Evolutionary conservation across 2,797 vertebrate genomes (phyloP).

Genomic region (Potorous gilbertii): DNA sequence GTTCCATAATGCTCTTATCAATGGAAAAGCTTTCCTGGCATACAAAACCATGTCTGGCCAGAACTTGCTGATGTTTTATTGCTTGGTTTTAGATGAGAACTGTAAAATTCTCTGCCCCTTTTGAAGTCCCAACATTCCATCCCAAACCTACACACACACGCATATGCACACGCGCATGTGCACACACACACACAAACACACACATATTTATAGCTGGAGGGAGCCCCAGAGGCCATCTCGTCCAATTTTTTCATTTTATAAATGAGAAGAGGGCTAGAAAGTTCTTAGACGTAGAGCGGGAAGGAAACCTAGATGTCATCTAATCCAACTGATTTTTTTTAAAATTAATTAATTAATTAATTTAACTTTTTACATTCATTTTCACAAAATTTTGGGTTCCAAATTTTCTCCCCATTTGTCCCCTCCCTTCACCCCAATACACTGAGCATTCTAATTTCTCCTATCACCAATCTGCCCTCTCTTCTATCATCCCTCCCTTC

Average conservation of each 20-base stretch:
- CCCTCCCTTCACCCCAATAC: too few relatives aligned
- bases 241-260: background rate
- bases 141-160: background rate
- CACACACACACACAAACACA: background rate
- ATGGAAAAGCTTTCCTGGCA: slow-evolving; percentile 17
- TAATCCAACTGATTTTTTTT: background rate
- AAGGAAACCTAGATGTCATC: background rate
- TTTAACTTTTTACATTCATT: too few relatives aligned
- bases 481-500: too few relatives aligned
- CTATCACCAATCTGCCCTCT: too few relatives aligned
- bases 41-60: slow-evolving; percentile 14
- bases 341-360: too few relatives aligned
- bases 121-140: background rate
- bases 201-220: background rate
- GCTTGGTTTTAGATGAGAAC: slow-evolving; percentile 13
- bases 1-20: background rate
- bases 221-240: background rate
- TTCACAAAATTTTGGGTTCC: too few relatives aligned
- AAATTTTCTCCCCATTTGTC: too few relatives aligned
- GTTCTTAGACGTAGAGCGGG: background rate
- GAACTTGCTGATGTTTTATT: slow-evolving; percentile 43
- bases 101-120: background rate
- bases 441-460: too few relatives aligned
- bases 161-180: background rate
- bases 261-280: background rate